Percentiles rank a stretch among this genome's conserved stretches.
Evolutionary conservation across 92 coral and sea anemone genomes (phyloP).

Genomic region (Scolanthus callimorphus): DNA sequence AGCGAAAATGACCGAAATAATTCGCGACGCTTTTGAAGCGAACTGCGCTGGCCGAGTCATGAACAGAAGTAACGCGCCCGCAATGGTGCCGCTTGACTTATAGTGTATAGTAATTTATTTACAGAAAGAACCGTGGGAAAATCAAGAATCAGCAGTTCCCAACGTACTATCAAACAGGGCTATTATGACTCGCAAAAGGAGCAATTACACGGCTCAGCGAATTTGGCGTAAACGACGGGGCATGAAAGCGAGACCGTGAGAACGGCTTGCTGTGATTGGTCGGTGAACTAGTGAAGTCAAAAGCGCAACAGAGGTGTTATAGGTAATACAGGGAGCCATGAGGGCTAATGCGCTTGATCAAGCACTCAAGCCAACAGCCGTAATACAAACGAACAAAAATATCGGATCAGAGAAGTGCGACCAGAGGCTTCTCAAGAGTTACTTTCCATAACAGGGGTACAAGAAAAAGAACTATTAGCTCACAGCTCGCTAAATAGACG

Average conservation of each 20-base stretch:
- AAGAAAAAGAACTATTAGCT: background rate
- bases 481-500: background rate
- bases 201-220: slow-evolving; percentile 13
- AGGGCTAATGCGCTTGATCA: too few species aligned
- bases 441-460: background rate
- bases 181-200: slow-evolving; percentile 11
- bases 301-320: slow-evolving; percentile 11
- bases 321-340: too few species aligned
- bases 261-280: slow-evolving; percentile 76
- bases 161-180: slow-evolving; percentile 36
- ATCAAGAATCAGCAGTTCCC: slow-evolving; percentile 42
- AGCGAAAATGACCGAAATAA: background rate
- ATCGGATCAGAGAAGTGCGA: too few species aligned
- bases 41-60: background rate
- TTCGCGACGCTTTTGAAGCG: background rate
- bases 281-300: slow-evolving; percentile 2
- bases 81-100: slow-evolving; percentile 2
- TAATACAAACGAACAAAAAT: too few species aligned
- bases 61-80: background rate
- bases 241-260: slow-evolving; percentile 77
- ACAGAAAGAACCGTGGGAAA: slow-evolving; percentile 77
- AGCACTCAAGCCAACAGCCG: too few species aligned
- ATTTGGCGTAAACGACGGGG: slow-evolving; percentile 11
- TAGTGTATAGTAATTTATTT: slow-evolving; percentile 20
- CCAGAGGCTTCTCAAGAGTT: too few species aligned